phyloP scores from a whole-genome alignment of 1,140 invertebrate species.

The Chionoecetes opilio region DNA sequence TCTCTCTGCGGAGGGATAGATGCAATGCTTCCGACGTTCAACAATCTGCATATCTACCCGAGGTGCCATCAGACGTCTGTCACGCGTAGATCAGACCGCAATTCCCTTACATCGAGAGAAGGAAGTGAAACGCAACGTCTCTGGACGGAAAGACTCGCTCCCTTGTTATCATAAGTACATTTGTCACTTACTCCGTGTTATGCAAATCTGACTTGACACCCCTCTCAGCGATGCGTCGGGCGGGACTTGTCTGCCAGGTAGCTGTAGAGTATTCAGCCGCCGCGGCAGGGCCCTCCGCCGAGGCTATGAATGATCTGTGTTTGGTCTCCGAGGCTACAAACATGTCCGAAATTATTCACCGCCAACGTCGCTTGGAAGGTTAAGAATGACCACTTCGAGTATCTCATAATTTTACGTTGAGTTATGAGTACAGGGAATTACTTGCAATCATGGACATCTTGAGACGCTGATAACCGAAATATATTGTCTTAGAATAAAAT shows the following conservation, averaged over 20 bases:
- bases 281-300: not conserved
- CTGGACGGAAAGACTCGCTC: slow-evolving; percentile 1
- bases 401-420: no score
- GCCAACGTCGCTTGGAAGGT: no score
- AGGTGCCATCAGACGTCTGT: not conserved
- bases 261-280: not conserved
- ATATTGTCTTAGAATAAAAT: no score
- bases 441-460: no score
- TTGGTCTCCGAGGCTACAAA: not conserved
- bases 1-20: not conserved
- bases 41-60: not conserved
- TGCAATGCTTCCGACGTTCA: not conserved
- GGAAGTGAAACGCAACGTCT: not conserved
- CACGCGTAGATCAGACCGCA: not conserved
- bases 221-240: not conserved
- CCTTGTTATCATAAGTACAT: slow-evolving; percentile 12
- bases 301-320: not conserved
- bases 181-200: not conserved
- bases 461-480: no score
- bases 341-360: not conserved
- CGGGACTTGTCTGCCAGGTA: no score
- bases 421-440: no score
- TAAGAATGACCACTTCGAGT: no score
- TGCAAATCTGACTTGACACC: slow-evolving; percentile 28
- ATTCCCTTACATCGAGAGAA: not conserved